A percentile compares a stretch with the other conserved stretches of the same genome.
Evolutionary conservation across 2,797 vertebrate species (phyloP).

Genomic region (Molothrus ater): DNA sequence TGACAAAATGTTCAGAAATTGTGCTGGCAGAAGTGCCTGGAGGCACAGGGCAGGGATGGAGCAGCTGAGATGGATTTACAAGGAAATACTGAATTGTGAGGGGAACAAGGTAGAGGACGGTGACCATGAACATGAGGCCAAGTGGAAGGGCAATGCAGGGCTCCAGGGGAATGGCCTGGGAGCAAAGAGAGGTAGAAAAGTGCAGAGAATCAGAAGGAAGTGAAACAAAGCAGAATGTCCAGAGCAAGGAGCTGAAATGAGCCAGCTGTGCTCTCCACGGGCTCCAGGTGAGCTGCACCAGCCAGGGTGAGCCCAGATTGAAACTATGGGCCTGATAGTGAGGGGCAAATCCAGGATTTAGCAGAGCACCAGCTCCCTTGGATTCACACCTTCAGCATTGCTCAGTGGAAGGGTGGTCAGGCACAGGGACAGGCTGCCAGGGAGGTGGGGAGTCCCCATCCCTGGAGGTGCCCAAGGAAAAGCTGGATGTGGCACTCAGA

Average conservation of each 20-base stretch:
- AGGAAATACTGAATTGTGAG: neutral
- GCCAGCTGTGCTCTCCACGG: neutral
- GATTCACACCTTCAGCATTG: rapidly evolving
- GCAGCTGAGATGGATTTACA: neutral
- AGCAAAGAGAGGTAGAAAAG: neutral
- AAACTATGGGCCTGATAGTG: neutral
- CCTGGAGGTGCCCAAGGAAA: neutral
- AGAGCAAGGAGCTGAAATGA: neutral
- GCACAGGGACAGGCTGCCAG: neutral
- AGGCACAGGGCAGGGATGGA: neutral
- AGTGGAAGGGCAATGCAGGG: neutral
- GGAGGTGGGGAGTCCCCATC: neutral
- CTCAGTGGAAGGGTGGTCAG: neutral
- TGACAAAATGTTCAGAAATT: neutral
- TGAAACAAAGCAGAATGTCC: neutral
- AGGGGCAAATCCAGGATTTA: neutral
- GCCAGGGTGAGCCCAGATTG: too few relatives aligned
- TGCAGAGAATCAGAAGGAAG: neutral
- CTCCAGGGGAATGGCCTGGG: neutral
- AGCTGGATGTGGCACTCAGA: neutral
- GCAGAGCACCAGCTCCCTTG: neutral
- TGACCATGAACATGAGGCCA: neutral
- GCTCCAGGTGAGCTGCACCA: neutral
- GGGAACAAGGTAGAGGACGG: neutral
- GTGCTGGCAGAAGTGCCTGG: slow-evolving; percentile 20